Evolutionary conservation across 1,140 invertebrate species (phyloP).

Genomic region (Drosophila miranda): DNA sequence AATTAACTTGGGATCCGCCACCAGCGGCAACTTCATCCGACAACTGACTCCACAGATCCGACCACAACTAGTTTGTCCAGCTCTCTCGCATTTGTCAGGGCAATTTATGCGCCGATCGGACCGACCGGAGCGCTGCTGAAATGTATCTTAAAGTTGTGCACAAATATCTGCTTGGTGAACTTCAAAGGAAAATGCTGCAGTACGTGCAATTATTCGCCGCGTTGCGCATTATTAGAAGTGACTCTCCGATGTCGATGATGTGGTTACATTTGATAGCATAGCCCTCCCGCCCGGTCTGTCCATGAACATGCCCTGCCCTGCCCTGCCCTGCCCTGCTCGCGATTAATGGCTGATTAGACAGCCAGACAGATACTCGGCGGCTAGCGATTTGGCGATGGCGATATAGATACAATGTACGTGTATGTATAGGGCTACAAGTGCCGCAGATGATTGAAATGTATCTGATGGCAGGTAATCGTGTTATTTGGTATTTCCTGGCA

Average conservation of each 20-base stretch:
- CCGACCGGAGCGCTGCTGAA: slow-evolving; percentile 32
- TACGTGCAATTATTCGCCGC: slow-evolving; percentile 71
- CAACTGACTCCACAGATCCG: too few relatives aligned
- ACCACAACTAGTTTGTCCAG: slow-evolving; percentile 52
- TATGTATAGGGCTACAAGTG: not conserved
- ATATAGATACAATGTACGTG: slow-evolving; percentile 37
- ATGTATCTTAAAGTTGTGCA: slow-evolving; percentile 55
- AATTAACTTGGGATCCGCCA: slow-evolving; percentile 53
- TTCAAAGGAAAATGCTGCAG: slow-evolving; percentile 54
- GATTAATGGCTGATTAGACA: slow-evolving; percentile 74
- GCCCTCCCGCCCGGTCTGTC: slow-evolving; percentile 22
- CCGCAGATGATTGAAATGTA: slow-evolving; percentile 38
- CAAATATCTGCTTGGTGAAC: slow-evolving; percentile 47
- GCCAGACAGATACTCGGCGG: slow-evolving; percentile 28
- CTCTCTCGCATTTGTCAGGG: slow-evolving; percentile 43
- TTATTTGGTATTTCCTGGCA: slow-evolving; percentile 35
- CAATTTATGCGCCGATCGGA: slow-evolving; percentile 22
- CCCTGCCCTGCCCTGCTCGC: slow-evolving; percentile 43
- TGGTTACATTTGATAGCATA: slow-evolving; percentile 64
- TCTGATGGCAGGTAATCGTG: slow-evolving; percentile 26
- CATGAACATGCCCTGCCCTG: slow-evolving; percentile 16
- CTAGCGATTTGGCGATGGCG: not conserved
- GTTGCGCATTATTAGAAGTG: slow-evolving; percentile 71
- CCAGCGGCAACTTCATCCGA: not conserved
- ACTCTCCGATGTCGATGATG: slow-evolving; percentile 49